Evolutionary conservation across 2,888 invertebrate species (phyloP).

Genomic region (Poecilus cupreus): DNA sequence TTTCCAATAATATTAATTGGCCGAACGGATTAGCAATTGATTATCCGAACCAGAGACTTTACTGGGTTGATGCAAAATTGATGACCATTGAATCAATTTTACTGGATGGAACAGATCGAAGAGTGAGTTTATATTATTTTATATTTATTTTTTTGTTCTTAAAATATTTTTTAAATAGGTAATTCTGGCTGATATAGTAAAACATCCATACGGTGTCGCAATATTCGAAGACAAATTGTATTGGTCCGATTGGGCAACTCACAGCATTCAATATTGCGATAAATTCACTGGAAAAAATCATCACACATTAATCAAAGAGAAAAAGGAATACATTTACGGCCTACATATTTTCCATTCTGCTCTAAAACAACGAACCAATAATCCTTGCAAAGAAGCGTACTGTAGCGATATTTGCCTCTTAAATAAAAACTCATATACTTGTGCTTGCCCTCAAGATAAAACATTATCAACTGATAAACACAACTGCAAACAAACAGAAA

Average conservation of each 20-base stretch:
- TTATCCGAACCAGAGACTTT: slow-evolving; percentile 84
- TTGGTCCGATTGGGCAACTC: slow-evolving; percentile 92
- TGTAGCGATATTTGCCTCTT: slow-evolving; percentile 89
- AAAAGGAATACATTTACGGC: slow-evolving; percentile 76
- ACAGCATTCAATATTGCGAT: slow-evolving; percentile 83
- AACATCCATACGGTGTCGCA: slow-evolving; percentile 88
- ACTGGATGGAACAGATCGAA: slow-evolving; percentile 80
- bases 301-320: slow-evolving; percentile 75
- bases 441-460: slow-evolving; percentile 87
- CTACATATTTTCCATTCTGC: slow-evolving; percentile 86
- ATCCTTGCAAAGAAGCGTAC: slow-evolving; percentile 78
- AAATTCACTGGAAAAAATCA: slow-evolving; percentile 84
- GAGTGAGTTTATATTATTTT: slow-evolving; percentile 71
- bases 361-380: slow-evolving; percentile 74
- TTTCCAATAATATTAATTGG: slow-evolving; percentile 81
- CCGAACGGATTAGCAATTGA: slow-evolving; percentile 93
- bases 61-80: slow-evolving; percentile 90
- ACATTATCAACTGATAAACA: slow-evolving; percentile 74
- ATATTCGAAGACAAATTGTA: slow-evolving; percentile 92
- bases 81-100: slow-evolving; percentile 79
- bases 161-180: slow-evolving; percentile 65
- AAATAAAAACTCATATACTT: slow-evolving; percentile 76
- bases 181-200: slow-evolving; percentile 77
- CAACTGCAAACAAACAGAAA: slow-evolving; percentile 74
- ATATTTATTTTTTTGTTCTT: not conserved